Evolutionary conservation across 1,140 invertebrate species (phyloP).

Genomic region (Dinoponera quadriceps): DNA sequence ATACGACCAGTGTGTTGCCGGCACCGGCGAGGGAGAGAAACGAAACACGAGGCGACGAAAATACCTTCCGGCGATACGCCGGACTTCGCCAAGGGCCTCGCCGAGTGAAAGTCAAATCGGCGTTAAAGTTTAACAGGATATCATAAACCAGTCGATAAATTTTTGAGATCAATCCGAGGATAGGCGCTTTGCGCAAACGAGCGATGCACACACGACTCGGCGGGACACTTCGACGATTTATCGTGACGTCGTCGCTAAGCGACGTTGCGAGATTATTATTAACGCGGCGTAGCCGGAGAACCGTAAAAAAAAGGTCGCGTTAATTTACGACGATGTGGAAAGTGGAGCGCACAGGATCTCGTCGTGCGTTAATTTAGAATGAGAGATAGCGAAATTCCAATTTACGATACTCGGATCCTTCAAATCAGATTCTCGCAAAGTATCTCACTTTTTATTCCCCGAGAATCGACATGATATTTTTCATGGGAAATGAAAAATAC

Average conservation of each 20-base stretch:
- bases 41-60: not conserved
- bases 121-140: slow-evolving; percentile 75
- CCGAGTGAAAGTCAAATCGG: slow-evolving; percentile 78
- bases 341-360: no score
- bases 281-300: no score
- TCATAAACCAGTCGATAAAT: slow-evolving; percentile 63
- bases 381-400: no score
- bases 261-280: not conserved
- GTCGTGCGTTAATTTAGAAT: no score
- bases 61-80: slow-evolving; percentile 1
- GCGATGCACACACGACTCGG: not conserved
- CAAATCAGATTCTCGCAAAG: no score
- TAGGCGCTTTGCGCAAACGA: slow-evolving; percentile 13
- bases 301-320: no score
- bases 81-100: slow-evolving; percentile 71
- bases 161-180: slow-evolving; percentile 32
- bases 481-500: no score
- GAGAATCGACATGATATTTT: no score
- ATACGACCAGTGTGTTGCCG: not conserved
- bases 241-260: slow-evolving; percentile 1
- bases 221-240: not conserved
- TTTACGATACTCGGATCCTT: no score
- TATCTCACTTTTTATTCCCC: no score
- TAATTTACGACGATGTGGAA: no score
- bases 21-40: not conserved